Evolutionary conservation across 1,140 invertebrate genomes (phyloP), one percentile per base, ranked within the genome.

Genomic region (Diorhabda elongata): DNA sequence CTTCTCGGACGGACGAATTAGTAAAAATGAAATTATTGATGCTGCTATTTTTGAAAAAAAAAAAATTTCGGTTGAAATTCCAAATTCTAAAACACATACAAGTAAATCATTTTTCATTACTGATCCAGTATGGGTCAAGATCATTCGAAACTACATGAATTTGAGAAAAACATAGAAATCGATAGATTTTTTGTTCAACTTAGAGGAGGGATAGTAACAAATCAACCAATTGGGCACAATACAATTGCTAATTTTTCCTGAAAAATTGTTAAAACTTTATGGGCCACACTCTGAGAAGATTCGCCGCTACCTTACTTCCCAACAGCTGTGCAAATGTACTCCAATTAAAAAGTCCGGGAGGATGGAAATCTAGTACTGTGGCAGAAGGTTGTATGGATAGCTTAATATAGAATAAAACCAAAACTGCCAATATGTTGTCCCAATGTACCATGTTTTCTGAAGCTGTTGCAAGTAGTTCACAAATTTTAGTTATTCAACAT

Each of bases 1-100:
- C 61, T 62, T 6, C 11, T 62, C 5, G n/a, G 9, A 62, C 43
- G 61, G 61, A 42, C 42, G 61, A 62, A 62, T 62, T 41, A 42
- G 2, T 62, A 3, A 62, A 52, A 62, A 26, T 26, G 26, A 26
- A 26, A 26, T 26, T 26, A 1, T 26, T 1, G 26, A 26, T 26
- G 26, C 26, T n/a, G 61, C 4, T 62, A 8, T 9, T 60, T 60
- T 60, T 6, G n/a, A 62, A 2, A n/a, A 44, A 2, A n/a, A 44
- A 62, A 62, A 62, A 3, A 62, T 3, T 62, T 62, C n/a, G 61
- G 3, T 62, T 62, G 61, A 41, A 4, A 26, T 26, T 26, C 26
- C 26, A 26, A 26, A 26, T 26, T 26, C 26, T 26, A 26, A 26
- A 26, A 26, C 1, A 26, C 26, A 26, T 26, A 26, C 26, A 26